A percentile compares a stretch with the other conserved stretches of the same genome.
These are phyloP conservation scores for Mionectes macconnelli DNA, from an alignment of 2,113 vertebrate species.

Conservation along the genomic window DNA sequence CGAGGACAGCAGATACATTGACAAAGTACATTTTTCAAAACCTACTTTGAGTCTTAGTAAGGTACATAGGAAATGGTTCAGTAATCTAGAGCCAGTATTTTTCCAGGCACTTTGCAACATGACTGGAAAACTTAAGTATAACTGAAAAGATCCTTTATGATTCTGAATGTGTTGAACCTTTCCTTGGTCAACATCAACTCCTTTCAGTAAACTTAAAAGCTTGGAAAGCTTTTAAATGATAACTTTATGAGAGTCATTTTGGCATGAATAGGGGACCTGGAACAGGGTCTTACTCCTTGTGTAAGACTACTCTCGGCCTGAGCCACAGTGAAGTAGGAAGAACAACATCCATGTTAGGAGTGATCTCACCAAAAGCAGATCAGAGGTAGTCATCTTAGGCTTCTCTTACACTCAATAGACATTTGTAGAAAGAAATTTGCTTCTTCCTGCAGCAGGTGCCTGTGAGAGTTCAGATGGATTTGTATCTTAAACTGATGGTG, in stretches of 20 bases:
- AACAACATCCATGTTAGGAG: not conserved
- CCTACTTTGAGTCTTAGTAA: not conserved
- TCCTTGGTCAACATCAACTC: not conserved
- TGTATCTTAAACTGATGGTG: not conserved
- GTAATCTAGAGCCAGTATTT: not conserved
- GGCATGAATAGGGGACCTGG: not conserved
- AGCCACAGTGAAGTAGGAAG: not conserved
- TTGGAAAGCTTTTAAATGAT: not conserved
- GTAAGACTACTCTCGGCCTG: not conserved
- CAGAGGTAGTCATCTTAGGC: not conserved
- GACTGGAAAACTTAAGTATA: not conserved
- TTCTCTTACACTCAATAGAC: not conserved
- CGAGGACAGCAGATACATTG: not conserved
- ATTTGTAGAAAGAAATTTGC: not conserved
- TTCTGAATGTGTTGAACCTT: not conserved
- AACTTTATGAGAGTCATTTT: not conserved
- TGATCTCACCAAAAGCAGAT: not conserved
- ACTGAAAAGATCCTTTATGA: not conserved
- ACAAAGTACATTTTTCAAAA: not conserved
- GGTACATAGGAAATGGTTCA: not conserved
- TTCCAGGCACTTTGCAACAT: not conserved
- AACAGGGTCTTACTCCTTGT: not conserved
- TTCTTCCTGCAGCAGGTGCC: not conserved
- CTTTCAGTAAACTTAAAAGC: not conserved
- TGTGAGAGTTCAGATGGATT: not conserved